Evolutionary conservation across 2,113 vertebrate species (phyloP).

Genomic region (Prolemur simus): DNA sequence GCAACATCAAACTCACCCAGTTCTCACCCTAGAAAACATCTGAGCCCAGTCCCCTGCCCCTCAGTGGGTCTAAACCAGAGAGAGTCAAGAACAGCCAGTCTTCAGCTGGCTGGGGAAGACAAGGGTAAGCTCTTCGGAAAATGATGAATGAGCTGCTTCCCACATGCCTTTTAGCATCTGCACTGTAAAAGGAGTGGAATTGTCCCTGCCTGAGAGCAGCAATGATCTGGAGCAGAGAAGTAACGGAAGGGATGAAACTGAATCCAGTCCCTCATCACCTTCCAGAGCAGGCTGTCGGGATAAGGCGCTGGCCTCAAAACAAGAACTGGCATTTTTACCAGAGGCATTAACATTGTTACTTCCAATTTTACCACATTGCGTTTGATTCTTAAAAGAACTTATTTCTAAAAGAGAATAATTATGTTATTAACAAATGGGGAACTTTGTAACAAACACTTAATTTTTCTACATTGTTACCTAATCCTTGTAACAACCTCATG

Average conservation of each 20-base stretch:
- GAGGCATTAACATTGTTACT: neutral
- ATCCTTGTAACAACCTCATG: neutral
- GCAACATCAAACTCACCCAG: neutral
- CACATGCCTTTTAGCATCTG: slow-evolving; percentile 58
- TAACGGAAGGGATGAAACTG: slow-evolving; percentile 6
- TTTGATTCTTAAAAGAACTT: neutral
- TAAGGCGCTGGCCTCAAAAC: neutral
- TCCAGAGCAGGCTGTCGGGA: neutral
- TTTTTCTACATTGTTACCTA: neutral
- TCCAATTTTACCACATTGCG: neutral
- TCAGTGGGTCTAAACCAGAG: neutral
- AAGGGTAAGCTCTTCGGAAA: neutral
- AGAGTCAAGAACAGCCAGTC: neutral
- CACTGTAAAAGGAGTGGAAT: slow-evolving; percentile 79
- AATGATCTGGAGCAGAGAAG: slow-evolving; percentile 40
- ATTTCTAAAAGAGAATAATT: neutral
- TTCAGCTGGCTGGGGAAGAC: neutral
- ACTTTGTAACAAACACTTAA: neutral
- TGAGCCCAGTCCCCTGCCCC: neutral
- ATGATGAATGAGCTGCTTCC: slow-evolving; percentile 52
- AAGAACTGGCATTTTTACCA: neutral
- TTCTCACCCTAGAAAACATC: neutral
- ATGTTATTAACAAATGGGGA: neutral
- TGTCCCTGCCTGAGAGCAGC: slow-evolving; percentile 33
- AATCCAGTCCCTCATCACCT: neutral